Evolutionary conservation across 2,113 vertebrate genomes (phyloP), one percentile per base, ranked within the genome.

Genomic region (Nothobranchius kuhntae): DNA sequence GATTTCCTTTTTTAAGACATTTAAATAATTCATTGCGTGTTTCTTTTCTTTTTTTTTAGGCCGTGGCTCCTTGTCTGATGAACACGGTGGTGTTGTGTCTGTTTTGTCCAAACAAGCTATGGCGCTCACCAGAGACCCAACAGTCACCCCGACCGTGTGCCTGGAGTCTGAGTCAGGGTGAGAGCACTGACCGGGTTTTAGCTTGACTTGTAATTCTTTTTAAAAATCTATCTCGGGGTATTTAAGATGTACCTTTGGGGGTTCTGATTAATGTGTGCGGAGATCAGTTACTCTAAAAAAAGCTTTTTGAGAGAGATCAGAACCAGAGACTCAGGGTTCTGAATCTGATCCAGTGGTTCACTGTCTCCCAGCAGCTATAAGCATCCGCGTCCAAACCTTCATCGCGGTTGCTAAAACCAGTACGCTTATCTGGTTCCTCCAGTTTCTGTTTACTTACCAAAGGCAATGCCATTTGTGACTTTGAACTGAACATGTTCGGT

Each of bases 121-220:
- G 60, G 94, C 95, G 77, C 92, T 98, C 42, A 95, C 91, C 47
- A 91, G 91, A 4, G 98, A 99, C 86, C 94, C 94, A 0, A 98
- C 96, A 0, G 97, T 98, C 64, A 88, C 86, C 0, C 96, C 98
- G 0, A 96, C 98, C 17, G 96, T 99, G 63, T 98, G 97, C 73
- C 89, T 99, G 83, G 98, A 99, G 83, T 98, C 96, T 0, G 96
- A 99, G 68, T 94, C 87, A 0, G 97, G 97, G 97, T 99, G 85
- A 94, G 94, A 94, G 94, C n/a, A 1, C 15, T 5, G 9, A 55
- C 67, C 6, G 2, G 1, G 7, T 0, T 55, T 45, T 13, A 11
- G 44, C 44, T 45, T 45, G 44, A 12, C 44, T 45, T 45, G 38
- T 40, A 40, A 8, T 6, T 40, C 9, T 40, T 40, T 40, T 40